These are phyloP conservation scores for Falco novaeseelandiae DNA, from an alignment of 2,797 vertebrate genomes.

Conservation along the genomic window DNA sequence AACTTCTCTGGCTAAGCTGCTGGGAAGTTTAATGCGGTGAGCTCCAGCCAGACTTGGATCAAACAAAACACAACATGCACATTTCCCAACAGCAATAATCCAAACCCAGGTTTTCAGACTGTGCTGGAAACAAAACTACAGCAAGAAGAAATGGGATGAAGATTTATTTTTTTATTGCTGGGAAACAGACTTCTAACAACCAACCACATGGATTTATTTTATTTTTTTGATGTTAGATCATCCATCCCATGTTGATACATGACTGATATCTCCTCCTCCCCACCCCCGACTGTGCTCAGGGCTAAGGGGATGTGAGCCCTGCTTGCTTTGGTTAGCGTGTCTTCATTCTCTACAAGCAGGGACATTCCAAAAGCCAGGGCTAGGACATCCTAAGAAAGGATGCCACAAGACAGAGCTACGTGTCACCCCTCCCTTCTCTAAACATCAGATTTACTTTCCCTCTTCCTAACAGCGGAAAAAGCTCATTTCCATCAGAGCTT, in stretches of 20 bases:
- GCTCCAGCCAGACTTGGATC: background rate
- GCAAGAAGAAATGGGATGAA: background rate
- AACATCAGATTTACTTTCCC: background rate
- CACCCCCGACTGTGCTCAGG: no score
- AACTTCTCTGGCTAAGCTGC: background rate
- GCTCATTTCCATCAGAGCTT: background rate
- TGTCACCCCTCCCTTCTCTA: background rate
- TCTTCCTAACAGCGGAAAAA: background rate
- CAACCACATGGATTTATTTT: background rate
- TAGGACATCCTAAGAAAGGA: background rate
- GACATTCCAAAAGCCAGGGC: background rate
- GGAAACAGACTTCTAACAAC: background rate
- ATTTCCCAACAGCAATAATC: slow-evolving; percentile 1
- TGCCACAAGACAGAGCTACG: accelerated
- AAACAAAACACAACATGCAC: slow-evolving; percentile 23
- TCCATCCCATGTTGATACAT: background rate
- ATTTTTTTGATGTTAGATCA: background rate
- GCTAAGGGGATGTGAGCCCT: background rate
- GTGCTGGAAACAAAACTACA: slow-evolving; percentile 15
- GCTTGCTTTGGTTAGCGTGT: accelerated
- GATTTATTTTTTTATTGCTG: background rate
- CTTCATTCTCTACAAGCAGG: background rate
- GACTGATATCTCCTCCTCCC: background rate
- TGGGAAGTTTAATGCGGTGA: background rate
- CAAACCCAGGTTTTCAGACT: slow-evolving; percentile 4